Evolutionary conservation across 2,113 vertebrate species (phyloP).

Genomic region (Scytalopus superciliaris): DNA sequence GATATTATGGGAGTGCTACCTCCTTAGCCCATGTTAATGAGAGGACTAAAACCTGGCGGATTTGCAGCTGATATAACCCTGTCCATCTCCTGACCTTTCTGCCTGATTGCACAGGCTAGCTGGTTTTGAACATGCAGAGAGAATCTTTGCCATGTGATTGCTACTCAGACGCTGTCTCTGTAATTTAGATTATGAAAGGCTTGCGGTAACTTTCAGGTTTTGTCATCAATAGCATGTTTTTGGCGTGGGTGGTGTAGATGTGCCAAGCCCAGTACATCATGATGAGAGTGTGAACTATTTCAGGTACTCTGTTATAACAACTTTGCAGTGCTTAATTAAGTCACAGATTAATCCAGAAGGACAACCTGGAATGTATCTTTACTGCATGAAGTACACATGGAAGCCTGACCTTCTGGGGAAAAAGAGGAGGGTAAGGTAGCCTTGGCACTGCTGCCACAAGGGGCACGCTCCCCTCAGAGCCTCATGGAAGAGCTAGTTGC

Average conservation of each 20-base stretch:
- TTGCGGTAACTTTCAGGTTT: slow-evolving; percentile 67
- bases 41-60: neutral
- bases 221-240: slow-evolving; percentile 64
- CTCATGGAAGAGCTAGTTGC: neutral
- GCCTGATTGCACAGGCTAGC: neutral
- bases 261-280: neutral
- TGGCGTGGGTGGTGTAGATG: slow-evolving; percentile 25
- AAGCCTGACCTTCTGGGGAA: neutral
- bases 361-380: neutral
- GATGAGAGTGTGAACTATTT: slow-evolving; percentile 14
- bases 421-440: neutral
- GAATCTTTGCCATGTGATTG: slow-evolving; percentile 33
- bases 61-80: neutral
- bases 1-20: fast-evolving
- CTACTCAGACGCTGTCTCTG: slow-evolving; percentile 34
- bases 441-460: neutral
- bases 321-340: neutral
- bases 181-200: slow-evolving; percentile 66
- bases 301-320: slow-evolving; percentile 13
- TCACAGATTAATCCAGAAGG: neutral
- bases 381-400: neutral
- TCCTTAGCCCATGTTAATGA: neutral
- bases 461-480: fast-evolving
- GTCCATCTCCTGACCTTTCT: slow-evolving; percentile 8
- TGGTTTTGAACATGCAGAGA: neutral